Evolutionary conservation across 2,888 invertebrate genomes (phyloP), one percentile per base, ranked within the genome.

Genomic region (Ochropleura plecta): DNA sequence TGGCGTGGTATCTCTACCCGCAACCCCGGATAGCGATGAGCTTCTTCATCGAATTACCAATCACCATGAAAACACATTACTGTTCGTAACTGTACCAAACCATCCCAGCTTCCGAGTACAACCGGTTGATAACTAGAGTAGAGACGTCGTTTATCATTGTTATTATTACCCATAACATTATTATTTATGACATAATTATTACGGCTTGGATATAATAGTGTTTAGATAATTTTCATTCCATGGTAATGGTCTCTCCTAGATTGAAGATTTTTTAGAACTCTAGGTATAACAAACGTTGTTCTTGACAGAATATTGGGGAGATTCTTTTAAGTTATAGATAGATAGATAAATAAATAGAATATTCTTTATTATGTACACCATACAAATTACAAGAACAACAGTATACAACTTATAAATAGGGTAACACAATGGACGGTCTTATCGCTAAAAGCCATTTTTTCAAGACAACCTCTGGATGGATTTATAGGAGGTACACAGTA

Each of bases 171-270:
- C 48, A 59, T 81, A 57, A 59, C 57, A 67, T 76, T 64, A 68
- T 60, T 81, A 70, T 76, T 64, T 76, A 76, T 70, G 59, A 67
- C 59, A 20, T 64, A 67, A 76, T 71, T 81, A 55, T 70, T 64
- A 68, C 55, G 42, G 9, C 12, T 48, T 20, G 14, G 14, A 10
- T 18, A 79, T 51, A 53, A 67, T 72, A 7, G 42, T 48, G 1
- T 42, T 44, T 62, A 51, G 10, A 49, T 18, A 16, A 57, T n/a
- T 59, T 77, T 67, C 77, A 7, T 77, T 59, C 18, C 1, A 8
- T 12, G 6, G 8, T 49, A 30, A 12, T 20, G 16, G 0, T 30
- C n/a, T 42, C 10, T 42, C 10, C 42, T 60, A 42, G 42, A n/a
- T 60, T 42, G 9, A 68, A 3, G 16, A 0, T 1, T 18, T 70